Percentiles rank a stretch among this genome's conserved stretches.
Conservation (phyloP, 2,113 vertebrate species). For the Vombatus ursinus region DNA sequence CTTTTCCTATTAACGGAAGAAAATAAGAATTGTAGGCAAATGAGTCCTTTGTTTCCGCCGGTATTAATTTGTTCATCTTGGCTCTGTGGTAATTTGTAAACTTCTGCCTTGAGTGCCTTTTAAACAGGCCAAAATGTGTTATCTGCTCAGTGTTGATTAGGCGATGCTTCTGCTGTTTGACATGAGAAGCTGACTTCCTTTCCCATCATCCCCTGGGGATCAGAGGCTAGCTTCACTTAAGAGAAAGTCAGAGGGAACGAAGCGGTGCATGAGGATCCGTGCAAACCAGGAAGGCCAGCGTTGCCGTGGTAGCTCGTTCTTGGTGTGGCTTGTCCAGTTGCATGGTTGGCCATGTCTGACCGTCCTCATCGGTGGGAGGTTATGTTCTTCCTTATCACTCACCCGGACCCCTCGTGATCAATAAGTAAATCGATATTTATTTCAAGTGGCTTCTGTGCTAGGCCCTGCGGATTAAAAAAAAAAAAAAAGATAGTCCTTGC, state of each 20-base stretch:
- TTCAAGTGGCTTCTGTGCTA: not conserved
- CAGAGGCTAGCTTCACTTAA: not conserved
- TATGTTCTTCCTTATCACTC: not conserved
- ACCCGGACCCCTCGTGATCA: not conserved
- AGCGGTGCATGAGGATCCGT: not conserved
- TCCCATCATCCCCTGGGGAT: not conserved
- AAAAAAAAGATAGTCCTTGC: not conserved
- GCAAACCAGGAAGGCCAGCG: not conserved
- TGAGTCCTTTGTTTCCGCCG: not conserved
- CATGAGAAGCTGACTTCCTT: accelerated
- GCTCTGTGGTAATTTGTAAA: constrained; percentile 15
- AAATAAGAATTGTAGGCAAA: not conserved
- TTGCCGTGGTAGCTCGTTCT: too few relatives aligned
- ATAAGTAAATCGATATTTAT: not conserved
- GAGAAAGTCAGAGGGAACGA: not conserved
- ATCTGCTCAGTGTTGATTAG: not conserved
- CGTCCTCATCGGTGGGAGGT: not conserved
- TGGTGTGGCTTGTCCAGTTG: not conserved
- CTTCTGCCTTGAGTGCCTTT: constrained; percentile 34
- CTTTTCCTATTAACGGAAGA: not conserved
- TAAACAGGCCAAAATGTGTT: not conserved
- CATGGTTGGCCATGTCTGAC: not conserved
- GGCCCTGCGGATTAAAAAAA: too few relatives aligned
- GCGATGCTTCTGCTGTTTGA: not conserved
- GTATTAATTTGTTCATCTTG: constrained; percentile 21